phyloP scores from a whole-genome alignment of 2,888 invertebrate genomes.

The Pristionchus exspectatus region DNA sequence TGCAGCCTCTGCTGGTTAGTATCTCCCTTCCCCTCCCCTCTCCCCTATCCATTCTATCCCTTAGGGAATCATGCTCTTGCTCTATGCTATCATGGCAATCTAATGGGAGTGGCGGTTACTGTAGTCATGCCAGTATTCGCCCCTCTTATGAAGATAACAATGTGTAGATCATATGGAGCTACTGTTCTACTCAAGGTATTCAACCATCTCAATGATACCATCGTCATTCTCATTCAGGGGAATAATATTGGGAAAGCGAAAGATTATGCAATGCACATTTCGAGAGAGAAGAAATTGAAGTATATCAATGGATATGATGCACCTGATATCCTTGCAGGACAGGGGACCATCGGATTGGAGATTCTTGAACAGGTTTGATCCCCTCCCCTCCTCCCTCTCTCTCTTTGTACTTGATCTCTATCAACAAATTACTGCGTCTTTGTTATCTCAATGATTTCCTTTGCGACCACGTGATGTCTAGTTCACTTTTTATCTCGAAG shows the following conservation, averaged over 20 bases:
- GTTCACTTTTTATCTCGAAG: background rate
- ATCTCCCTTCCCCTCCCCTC: background rate
- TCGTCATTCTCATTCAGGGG: constrained; percentile 53
- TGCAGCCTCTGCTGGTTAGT: constrained; percentile 71
- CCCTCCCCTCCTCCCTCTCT: background rate
- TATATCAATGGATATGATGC: constrained; percentile 97
- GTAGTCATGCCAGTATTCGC: constrained; percentile 97
- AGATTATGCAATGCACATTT: constrained; percentile 86
- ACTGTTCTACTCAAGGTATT: constrained; percentile 88
- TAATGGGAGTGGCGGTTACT: constrained; percentile 86
- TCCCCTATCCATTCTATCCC: background rate
- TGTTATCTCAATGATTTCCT: background rate
- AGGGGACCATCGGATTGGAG: constrained; percentile 94
- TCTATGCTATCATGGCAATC: constrained; percentile 88
- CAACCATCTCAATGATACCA: background rate
- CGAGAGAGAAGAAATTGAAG: constrained; percentile 85
- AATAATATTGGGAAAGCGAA: constrained; percentile 83
- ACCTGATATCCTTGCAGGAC: constrained; percentile 94
- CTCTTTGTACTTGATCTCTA: background rate
- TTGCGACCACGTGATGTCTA: background rate
- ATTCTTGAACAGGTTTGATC: constrained; percentile 87
- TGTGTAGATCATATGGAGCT: constrained; percentile 90
- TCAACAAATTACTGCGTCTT: background rate
- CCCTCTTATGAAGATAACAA: constrained; percentile 95
- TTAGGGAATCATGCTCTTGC: constrained; percentile 92